These are phyloP conservation scores for Pygocentrus nattereri DNA, from an alignment of 2,797 vertebrate species.

Conservation along the genomic window DNA sequence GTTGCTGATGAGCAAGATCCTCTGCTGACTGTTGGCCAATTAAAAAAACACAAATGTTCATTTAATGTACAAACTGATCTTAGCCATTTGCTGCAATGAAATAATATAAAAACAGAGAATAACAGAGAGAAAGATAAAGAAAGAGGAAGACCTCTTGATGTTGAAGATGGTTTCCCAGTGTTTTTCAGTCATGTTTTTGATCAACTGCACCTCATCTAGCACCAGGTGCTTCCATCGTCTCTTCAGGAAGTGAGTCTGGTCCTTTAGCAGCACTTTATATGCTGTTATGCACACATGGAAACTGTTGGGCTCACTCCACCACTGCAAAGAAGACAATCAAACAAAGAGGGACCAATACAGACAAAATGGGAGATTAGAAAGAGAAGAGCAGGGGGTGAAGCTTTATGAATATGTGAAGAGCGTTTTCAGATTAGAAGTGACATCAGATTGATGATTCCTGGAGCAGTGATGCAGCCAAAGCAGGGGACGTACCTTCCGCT, in stretches of 20 bases:
- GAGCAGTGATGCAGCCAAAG: neutral
- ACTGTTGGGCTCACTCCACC: constrained; percentile 88
- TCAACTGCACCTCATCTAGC: constrained; percentile 91
- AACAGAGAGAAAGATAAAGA: neutral
- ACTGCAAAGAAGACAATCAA: constrained; percentile 70
- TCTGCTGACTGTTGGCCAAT: constrained; percentile 81
- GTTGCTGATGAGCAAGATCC: constrained; percentile 89
- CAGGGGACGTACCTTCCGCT: constrained; percentile 88
- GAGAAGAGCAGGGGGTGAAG: too few relatives aligned
- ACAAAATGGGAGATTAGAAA: neutral
- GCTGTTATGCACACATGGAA: constrained; percentile 93
- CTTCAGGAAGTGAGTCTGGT: constrained; percentile 87
- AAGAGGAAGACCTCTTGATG: constrained; percentile 82
- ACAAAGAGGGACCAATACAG: neutral
- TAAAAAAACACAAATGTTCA: neutral
- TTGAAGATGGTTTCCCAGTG: constrained; percentile 91
- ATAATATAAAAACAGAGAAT: neutral
- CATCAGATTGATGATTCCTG: neutral
- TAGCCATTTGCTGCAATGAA: neutral
- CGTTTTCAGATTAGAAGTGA: neutral
- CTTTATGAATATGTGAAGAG: too few relatives aligned
- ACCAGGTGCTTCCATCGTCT: constrained; percentile 89
- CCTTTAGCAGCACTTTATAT: constrained; percentile 93
- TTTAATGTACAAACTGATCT: neutral
- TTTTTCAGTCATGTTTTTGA: constrained; percentile 91